These are phyloP conservation scores for Epinephelus fuscoguttatus DNA, from an alignment of 2,113 vertebrate species.

Conservation along the genomic window DNA sequence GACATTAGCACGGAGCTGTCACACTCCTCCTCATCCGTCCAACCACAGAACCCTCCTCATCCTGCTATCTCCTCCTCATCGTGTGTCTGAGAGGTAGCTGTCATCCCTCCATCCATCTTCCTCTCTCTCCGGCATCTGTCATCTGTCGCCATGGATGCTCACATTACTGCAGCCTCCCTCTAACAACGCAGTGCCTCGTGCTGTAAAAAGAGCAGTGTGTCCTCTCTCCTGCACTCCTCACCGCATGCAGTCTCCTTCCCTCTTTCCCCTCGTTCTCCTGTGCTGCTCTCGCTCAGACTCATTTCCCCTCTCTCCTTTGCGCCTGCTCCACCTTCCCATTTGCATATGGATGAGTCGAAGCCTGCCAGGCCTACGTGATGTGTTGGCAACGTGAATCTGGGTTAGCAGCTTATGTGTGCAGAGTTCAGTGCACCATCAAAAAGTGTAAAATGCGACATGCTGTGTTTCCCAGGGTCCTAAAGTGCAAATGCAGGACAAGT, in stretches of 20 bases:
- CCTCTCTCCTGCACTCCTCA: conserved; percentile 47
- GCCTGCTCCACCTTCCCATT: conserved; percentile 65
- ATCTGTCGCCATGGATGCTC: conserved; percentile 41
- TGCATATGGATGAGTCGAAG: conserved; percentile 70
- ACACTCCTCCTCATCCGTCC: conserved; percentile 58
- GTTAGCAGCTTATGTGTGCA: conserved; percentile 4
- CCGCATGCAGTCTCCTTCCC: conserved; percentile 54
- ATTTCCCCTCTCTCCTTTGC: conserved; percentile 62
- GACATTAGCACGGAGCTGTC: conserved; percentile 56
- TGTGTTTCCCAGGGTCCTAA: conserved; percentile 37
- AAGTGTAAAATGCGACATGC: conserved; percentile 12
- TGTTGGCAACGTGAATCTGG: conserved; percentile 44
- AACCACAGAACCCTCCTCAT: conserved; percentile 56
- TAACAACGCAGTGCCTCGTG: conserved; percentile 35
- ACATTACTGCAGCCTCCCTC: conserved; percentile 46
- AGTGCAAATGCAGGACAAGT: conserved; percentile 8
- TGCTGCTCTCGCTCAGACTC: conserved; percentile 46
- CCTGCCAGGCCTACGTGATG: conserved; percentile 44
- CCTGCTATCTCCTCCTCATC: conserved; percentile 65
- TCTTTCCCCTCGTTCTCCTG: conserved; percentile 27
- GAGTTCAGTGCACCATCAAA: conserved; percentile 25
- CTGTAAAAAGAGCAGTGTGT: conserved; percentile 45
- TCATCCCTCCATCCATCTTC: conserved; percentile 50
- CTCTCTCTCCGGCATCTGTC: conserved; percentile 36
- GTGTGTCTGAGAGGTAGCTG: conserved; percentile 66